These are phyloP conservation scores for Drosophila melanosoma DNA, from an alignment of 2,888 invertebrate species.

Conservation along the genomic window DNA sequence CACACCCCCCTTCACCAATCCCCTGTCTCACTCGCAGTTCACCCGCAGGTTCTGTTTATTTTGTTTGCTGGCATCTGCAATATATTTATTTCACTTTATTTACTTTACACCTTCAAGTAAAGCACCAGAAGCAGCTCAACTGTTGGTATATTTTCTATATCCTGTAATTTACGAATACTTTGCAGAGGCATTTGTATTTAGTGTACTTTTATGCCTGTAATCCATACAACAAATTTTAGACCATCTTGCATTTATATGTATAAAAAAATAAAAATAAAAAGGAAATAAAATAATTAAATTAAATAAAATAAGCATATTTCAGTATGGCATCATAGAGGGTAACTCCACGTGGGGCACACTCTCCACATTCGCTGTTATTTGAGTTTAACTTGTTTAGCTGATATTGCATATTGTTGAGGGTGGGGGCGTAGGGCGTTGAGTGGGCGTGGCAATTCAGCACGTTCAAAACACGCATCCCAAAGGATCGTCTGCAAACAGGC, in stretches of 20 bases:
- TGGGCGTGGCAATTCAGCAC: constrained; percentile 41
- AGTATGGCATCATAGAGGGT: not conserved
- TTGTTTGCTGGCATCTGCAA: constrained; percentile 73
- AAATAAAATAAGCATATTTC: not conserved
- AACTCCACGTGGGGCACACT: not conserved
- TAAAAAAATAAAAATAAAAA: not conserved
- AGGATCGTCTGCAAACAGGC: constrained; percentile 17
- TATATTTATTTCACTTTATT: constrained; percentile 70
- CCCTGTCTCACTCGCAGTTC: not conserved
- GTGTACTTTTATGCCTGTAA: not conserved
- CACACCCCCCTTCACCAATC: not conserved
- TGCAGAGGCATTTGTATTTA: not conserved
- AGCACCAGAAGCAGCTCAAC: constrained; percentile 19
- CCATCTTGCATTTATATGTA: no score
- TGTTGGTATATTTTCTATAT: constrained; percentile 15
- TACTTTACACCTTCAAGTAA: constrained; percentile 64
- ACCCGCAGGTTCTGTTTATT: constrained; percentile 11
- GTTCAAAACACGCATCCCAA: constrained; percentile 21
- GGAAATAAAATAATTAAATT: not conserved
- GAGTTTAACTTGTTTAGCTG: constrained; percentile 30
- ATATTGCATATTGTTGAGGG: constrained; percentile 27
- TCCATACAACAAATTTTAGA: no score
- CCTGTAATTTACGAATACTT: constrained; percentile 13
- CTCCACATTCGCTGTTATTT: no score
- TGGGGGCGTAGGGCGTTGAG: not conserved